Evolutionary conservation across 2,113 vertebrate genomes (phyloP).

Genomic region (Oreochromis spilurus): DNA sequence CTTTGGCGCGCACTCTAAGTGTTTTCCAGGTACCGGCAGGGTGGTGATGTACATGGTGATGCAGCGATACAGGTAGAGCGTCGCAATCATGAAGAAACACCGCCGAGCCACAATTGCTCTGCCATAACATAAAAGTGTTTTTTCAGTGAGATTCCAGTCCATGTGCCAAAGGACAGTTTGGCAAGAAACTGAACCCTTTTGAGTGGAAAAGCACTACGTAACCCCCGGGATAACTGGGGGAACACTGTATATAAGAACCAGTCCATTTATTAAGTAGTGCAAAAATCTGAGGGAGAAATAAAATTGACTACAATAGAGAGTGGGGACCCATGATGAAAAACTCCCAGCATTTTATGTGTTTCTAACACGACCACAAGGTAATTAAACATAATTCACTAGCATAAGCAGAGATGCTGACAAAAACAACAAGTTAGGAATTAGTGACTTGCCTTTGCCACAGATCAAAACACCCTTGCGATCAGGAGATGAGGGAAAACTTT

Average conservation of each 20-base stretch:
- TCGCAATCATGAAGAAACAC: slow-evolving; percentile 95
- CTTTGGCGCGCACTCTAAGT: slow-evolving; percentile 91
- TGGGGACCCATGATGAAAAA: background rate
- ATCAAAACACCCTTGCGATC: background rate
- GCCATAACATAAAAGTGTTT: background rate
- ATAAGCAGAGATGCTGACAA: background rate
- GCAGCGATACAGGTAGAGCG: slow-evolving; percentile 93
- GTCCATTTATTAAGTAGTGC: background rate
- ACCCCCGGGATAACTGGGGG: background rate
- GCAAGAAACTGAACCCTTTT: background rate
- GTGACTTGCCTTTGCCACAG: background rate
- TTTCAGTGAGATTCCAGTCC: background rate
- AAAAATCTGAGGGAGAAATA: background rate
- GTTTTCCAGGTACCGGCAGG: slow-evolving; percentile 90
- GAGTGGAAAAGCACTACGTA: background rate
- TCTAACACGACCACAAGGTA: background rate
- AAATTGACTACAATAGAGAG: background rate
- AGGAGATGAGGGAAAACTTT: background rate
- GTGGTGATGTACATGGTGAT: slow-evolving; percentile 97
- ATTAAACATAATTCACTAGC: background rate
- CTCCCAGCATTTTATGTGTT: background rate
- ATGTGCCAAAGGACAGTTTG: background rate
- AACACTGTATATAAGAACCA: background rate
- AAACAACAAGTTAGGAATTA: background rate
- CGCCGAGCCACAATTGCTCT: slow-evolving; percentile 90